A percentile compares a stretch with the other conserved stretches of the same genome.
Conservation (phyloP, 2,888 invertebrate species). For the Platerodrilus igneus region DNA sequence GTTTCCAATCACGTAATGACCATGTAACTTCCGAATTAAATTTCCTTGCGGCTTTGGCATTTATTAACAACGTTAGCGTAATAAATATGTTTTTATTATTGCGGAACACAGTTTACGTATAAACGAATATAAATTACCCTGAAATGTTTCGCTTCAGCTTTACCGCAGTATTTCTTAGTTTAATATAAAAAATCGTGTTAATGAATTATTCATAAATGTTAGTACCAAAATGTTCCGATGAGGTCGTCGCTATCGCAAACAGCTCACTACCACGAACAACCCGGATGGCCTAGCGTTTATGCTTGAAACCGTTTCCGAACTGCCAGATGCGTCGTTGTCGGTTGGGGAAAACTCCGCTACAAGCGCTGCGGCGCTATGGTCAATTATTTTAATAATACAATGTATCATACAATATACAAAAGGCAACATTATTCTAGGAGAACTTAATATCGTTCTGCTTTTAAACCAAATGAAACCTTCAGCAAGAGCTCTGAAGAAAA, state of each 20-base stretch:
- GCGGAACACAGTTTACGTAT: no score
- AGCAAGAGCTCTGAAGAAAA: no score
- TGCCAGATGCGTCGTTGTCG: conserved; percentile 30
- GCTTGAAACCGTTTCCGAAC: conserved; percentile 34
- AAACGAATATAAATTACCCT: no score
- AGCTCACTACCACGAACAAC: conserved; percentile 18
- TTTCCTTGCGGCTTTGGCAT: conserved; percentile 14
- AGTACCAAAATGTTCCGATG: conserved; percentile 11
- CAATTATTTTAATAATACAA: no score
- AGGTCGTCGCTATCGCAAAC: conserved; percentile 21
- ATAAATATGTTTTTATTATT: no score
- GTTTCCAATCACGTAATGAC: conserved; percentile 21
- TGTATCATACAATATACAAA: no score
- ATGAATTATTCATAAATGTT: conserved; percentile 3
- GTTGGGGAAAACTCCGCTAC: conserved; percentile 24
- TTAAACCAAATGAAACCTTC: no score
- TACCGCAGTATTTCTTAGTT: no score
- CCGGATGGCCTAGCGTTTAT: conserved; percentile 29
- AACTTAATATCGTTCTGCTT: no score
- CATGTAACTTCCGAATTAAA: conserved; percentile 12
- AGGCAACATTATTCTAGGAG: no score
- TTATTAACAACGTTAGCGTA: conserved; percentile 13
- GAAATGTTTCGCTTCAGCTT: no score
- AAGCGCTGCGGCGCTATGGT: conserved; percentile 31
- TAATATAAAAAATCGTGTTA: background rate